These are phyloP conservation scores for Sweltsa coloradensis DNA, from an alignment of 1,140 invertebrate species.

Conservation along the genomic window DNA sequence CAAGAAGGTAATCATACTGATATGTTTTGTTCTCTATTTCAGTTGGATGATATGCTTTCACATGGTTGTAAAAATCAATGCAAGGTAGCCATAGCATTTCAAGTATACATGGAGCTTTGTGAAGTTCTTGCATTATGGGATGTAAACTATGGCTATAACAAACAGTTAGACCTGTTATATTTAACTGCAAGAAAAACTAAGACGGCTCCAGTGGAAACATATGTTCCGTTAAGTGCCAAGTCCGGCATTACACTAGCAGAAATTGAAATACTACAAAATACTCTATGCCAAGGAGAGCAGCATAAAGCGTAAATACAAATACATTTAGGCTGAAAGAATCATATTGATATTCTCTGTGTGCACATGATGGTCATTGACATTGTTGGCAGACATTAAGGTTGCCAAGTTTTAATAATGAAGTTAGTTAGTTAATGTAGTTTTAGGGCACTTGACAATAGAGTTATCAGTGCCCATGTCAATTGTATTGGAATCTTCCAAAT, in stretches of 20 bases:
- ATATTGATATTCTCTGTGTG: too few species aligned
- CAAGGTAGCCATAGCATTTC: slow-evolving; percentile 26
- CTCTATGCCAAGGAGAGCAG: slow-evolving; percentile 16
- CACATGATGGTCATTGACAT: too few species aligned
- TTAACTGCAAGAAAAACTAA: slow-evolving; percentile 25
- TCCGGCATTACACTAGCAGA: slow-evolving; percentile 24
- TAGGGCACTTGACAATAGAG: not conserved
- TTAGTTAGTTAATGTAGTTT: not conserved
- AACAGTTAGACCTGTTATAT: slow-evolving; percentile 26
- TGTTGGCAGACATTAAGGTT: too few species aligned
- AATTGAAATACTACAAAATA: slow-evolving; percentile 28
- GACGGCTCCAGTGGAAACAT: slow-evolving; percentile 23
- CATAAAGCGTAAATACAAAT: slow-evolving; percentile 17
- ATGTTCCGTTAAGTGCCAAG: slow-evolving; percentile 25
- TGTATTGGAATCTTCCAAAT: too few species aligned
- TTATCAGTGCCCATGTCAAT: too few species aligned
- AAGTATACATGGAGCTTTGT: slow-evolving; percentile 20
- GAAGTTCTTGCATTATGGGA: slow-evolving; percentile 24
- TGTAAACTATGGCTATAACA: slow-evolving; percentile 28
- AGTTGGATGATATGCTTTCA: slow-evolving; percentile 31
- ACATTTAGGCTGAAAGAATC: too few species aligned
- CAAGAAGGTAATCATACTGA: slow-evolving; percentile 4
- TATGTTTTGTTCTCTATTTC: slow-evolving; percentile 22
- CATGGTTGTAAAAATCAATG: slow-evolving; percentile 30
- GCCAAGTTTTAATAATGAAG: too few species aligned